phyloP scores from a whole-genome alignment of 2,888 invertebrate genomes.

The Eledone cirrhosa region DNA sequence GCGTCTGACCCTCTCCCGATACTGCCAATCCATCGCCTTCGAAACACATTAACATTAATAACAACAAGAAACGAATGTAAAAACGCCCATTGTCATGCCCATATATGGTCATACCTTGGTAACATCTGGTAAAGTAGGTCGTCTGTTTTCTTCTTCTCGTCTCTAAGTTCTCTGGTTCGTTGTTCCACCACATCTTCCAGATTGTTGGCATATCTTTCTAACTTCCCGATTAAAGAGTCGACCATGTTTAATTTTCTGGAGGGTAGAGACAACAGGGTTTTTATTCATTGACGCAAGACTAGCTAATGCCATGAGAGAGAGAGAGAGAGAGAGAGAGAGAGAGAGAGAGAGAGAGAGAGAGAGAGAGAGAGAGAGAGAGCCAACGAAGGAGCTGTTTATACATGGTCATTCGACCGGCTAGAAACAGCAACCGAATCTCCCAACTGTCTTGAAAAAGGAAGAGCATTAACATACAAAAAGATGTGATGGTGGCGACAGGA shows the following conservation, averaged over 20 bases:
- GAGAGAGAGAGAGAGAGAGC: too few species aligned
- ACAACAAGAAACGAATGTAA: not conserved
- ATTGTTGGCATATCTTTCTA: conserved; percentile 61
- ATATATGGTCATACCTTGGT: conserved; percentile 54
- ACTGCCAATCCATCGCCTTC: too few species aligned
- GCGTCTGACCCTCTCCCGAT: too few species aligned
- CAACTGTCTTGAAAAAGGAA: conserved; percentile 37
- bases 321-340: not conserved
- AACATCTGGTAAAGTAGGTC: conserved; percentile 60
- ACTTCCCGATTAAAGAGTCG: conserved; percentile 61
- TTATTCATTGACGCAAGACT: not conserved
- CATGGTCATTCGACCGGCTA: too few species aligned
- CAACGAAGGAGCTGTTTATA: too few species aligned
- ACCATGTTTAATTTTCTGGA: conserved; percentile 51
- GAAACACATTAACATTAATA: too few species aligned
- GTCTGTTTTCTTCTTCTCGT: conserved; percentile 64
- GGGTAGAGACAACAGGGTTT: not conserved
- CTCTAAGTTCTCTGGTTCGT: conserved; percentile 57
- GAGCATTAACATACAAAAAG: too few species aligned
- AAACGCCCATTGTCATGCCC: not conserved
- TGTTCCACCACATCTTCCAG: conserved; percentile 58
- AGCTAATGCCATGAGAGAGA: not conserved
- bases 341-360: not conserved
- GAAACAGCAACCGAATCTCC: not conserved
- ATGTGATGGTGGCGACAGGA: too few species aligned